Evolutionary conservation across 2,113 vertebrate species (phyloP), one percentile per base, ranked within the genome.

Genomic region (Malurus melanocephalus): DNA sequence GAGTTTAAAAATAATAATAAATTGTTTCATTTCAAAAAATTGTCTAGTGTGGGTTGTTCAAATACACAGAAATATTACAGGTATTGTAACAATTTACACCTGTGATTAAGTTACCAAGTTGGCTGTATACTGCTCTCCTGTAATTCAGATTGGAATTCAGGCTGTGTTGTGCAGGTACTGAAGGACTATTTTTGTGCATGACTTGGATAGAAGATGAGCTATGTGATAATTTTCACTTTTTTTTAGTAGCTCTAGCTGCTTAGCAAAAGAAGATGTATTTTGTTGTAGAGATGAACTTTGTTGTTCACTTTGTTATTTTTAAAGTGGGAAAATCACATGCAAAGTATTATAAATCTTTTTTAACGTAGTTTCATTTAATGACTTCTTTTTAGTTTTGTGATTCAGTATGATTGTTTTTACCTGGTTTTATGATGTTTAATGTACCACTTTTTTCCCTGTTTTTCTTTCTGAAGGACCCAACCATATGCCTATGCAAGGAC

Each of bases 401-500:
- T 49, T 79, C 9, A 26, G 5, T 38, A 15, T 81, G 57, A 40
- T 51, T 88, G 0, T 48, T 57, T 67, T 81, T 80, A 11, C 28
- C 28, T 92, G 32, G 11, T 91, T 52, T 68, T 68, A 18, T 48
- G 48, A 15, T 46, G 10, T 19, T 75, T 88, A 76, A 51, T 13
- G 18, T 43, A n/a, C 30, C 53, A 59, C 81, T 32, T 77, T 67
- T 95, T 95, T 30, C 10, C 9, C 23, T 7, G 1, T 61, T 88
- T 80, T 84, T 97, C 91, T 97, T 88, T 91, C 93, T 89, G 64
- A 96, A 99, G 99, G 99, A 60, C 98, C 99, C 59, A 99, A 99
- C 96, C 99, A 99, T 88, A 99, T 99, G 97, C 98, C 99, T 96
- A 98, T 99, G 98, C 99, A 99, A 97, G 99, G 99, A 95, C 99